Conservation (phyloP, 2,113 vertebrate species). For the Coptodon bakossiorum region DNA sequence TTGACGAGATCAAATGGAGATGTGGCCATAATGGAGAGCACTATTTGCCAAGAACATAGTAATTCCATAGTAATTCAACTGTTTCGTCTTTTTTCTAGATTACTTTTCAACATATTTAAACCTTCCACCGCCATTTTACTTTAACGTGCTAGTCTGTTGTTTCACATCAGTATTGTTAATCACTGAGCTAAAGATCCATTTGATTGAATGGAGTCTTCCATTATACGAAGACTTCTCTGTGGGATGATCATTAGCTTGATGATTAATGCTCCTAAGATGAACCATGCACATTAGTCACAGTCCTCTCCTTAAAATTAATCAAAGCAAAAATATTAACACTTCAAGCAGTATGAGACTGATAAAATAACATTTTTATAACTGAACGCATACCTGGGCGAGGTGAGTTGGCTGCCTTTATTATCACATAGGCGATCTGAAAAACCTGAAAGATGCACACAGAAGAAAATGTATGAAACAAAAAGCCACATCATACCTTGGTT, state of each 20-base stretch:
- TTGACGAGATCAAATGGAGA: neutral
- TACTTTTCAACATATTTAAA: neutral
- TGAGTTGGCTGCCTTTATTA: slow-evolving; percentile 93
- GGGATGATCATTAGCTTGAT: neutral
- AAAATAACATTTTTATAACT: neutral
- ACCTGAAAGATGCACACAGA: slow-evolving; percentile 67
- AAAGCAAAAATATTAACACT: neutral
- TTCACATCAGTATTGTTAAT: neutral
- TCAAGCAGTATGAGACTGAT: neutral
- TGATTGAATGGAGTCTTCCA: neutral
- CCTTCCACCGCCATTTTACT: neutral
- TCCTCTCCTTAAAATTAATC: neutral
- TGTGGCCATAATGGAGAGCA: neutral
- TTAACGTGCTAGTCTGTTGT: neutral
- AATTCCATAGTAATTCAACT: neutral
- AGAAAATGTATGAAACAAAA: neutral
- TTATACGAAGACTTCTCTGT: neutral
- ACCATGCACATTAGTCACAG: neutral
- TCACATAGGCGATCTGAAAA: slow-evolving; percentile 95
- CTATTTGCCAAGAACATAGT: neutral
- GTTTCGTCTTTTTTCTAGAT: neutral
- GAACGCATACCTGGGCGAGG: slow-evolving; percentile 81
- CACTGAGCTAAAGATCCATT: neutral
- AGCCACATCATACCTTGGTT: neutral
- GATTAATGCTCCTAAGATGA: neutral